Conservation (phyloP, 1,140 invertebrate genomes). For the Sitophilus oryzae region DNA sequence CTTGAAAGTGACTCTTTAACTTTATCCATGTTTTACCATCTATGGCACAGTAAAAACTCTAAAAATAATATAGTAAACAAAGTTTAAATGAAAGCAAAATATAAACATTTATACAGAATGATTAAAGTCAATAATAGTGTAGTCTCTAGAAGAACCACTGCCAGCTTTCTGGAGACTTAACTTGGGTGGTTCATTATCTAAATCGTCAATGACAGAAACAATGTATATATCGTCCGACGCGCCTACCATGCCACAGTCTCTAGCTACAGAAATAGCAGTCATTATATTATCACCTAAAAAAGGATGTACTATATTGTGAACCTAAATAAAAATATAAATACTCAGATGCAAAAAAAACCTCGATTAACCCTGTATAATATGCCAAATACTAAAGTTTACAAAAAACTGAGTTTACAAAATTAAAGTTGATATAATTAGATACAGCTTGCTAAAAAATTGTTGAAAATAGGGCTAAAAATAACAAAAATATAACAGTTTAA, state of each 20-base stretch:
- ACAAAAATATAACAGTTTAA: too few species aligned
- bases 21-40: conserved; percentile 69
- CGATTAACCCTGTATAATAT: too few species aligned
- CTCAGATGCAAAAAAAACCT: too few species aligned
- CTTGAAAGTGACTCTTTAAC: conserved; percentile 60
- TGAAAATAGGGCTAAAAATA: too few species aligned
- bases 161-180: conserved; percentile 22
- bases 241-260: conserved; percentile 83
- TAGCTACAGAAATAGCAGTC: conserved; percentile 85
- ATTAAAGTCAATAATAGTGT: conserved; percentile 18
- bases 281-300: conserved; percentile 82
- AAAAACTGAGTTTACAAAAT: too few species aligned
- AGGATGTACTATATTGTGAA: neutral
- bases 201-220: too few species aligned
- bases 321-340: too few species aligned
- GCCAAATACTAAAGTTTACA: too few species aligned
- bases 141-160: conserved; percentile 2
- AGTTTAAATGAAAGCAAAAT: conserved; percentile 8
- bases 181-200: conserved; percentile 18
- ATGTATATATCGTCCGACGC: conserved; percentile 70
- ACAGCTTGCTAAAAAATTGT: too few species aligned
- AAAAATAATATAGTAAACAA: conserved; percentile 13
- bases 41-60: conserved; percentile 56
- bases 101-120: conserved; percentile 8
- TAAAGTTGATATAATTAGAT: too few species aligned